These are phyloP conservation scores for Hemibagrus guttatus DNA, from an alignment of 2,797 vertebrate genomes.

Conservation along the genomic window DNA sequence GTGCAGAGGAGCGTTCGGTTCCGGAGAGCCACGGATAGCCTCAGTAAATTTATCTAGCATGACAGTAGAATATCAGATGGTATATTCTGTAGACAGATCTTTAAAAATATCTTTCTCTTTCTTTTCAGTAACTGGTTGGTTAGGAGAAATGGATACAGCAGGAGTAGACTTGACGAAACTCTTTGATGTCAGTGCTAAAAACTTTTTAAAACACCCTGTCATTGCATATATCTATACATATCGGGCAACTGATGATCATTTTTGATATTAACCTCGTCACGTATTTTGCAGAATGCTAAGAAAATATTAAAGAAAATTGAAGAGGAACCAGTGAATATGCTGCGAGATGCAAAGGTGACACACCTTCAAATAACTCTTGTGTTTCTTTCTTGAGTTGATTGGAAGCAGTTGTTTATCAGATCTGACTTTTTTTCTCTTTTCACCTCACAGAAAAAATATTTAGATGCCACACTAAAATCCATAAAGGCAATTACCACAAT, in stretches of 20 bases:
- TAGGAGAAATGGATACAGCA: fast-evolving
- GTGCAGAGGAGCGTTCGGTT: background rate
- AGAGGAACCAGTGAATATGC: background rate
- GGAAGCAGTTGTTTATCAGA: background rate
- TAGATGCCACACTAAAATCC: background rate
- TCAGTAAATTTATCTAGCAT: background rate
- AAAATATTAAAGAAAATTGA: background rate
- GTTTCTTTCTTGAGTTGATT: background rate
- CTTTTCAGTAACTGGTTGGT: background rate
- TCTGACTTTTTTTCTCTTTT: background rate
- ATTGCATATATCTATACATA: background rate
- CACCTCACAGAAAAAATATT: background rate
- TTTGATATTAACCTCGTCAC: background rate
- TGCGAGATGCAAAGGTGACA: slow-evolving; percentile 17
- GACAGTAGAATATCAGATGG: background rate
- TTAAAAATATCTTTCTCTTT: background rate
- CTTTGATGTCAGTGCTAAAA: background rate
- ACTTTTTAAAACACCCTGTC: background rate
- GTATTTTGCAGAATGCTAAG: slow-evolving; percentile 58
- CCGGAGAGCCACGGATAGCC: background rate
- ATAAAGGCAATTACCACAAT: fast-evolving
- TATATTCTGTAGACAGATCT: background rate
- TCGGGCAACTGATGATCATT: background rate
- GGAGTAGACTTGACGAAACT: fast-evolving
- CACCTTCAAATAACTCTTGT: background rate